Evolutionary conservation across 1,140 invertebrate species (phyloP), one percentile per base, ranked within the genome.

Genomic region (Pseudoatta argentina): DNA sequence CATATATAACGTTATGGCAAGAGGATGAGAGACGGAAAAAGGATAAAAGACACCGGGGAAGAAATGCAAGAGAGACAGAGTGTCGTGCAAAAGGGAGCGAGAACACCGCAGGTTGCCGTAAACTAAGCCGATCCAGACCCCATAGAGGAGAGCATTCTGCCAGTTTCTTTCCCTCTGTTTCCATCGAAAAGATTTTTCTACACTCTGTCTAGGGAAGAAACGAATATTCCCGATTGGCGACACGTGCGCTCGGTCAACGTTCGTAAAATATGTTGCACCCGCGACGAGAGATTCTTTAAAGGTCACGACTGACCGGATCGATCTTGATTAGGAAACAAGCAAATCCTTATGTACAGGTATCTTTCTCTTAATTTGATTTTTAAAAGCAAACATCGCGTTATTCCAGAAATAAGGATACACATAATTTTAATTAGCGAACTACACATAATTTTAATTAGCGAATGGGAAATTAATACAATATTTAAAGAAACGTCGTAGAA

Each of bases 61-160:
- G 63, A 72, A 59, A 75, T 48, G 6, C n/a, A 78, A 59, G 71
- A n/a, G 27, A 51, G 57, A 63, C 21, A 61, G 57, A 61, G 73
- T 27, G 27, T 18, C 51, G 83, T 53, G 79, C 63, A 79, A 89
- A 89, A 89, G 88, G 24, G 30, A 55, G 64, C 71, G 51, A 59
- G 51, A 79, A 66, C 44, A 12, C 34, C 21, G 24, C 27, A 69
- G 55, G 44, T 85, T 78, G 85, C 66, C 64, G 88, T 85, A 77
- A 90, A 87, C 85, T 86, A 93, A 91, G 85, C 86, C 87, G 88
- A 89, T 91, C 86, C 85, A 61, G 86, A 90, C 89, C 79, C 83
- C 78, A 86, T 67, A 89, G 88, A 76, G 78, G 51, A 83, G 79
- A 85, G 61, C 81, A 71, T 86, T 88, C 88, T 48, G 85, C 75